Conservation (phyloP, 2,113 vertebrate species). For the Eurypyga helias region DNA sequence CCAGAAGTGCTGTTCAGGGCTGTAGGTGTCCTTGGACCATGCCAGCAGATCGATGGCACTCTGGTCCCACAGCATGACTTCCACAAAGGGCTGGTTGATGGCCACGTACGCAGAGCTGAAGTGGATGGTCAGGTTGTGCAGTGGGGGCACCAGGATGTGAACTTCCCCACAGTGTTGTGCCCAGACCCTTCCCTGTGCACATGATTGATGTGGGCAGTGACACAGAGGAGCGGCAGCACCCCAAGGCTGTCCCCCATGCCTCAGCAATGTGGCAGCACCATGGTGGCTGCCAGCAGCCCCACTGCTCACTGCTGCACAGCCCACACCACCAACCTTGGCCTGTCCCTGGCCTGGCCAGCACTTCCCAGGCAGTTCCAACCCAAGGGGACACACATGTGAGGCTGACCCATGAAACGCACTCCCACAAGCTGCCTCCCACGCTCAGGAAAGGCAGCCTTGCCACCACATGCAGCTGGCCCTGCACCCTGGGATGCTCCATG, state of each 20-base stretch:
- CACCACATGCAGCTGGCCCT: not conserved
- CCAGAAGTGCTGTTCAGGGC: slow-evolving; percentile 76
- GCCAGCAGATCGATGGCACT: slow-evolving; percentile 59
- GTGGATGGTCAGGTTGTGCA: slow-evolving; percentile 68
- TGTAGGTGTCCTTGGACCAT: slow-evolving; percentile 76
- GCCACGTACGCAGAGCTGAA: slow-evolving; percentile 73
- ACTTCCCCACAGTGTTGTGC: not conserved
- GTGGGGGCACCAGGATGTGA: not conserved
- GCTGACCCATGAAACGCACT: not conserved
- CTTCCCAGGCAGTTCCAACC: rapidly evolving
- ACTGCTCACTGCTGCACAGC: not conserved
- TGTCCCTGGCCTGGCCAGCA: too few relatives aligned
- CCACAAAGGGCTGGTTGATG: slow-evolving; percentile 49
- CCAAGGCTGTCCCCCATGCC: not conserved
- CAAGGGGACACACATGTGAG: rapidly evolving
- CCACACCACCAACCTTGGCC: too few relatives aligned
- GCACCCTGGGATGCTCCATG: not conserved
- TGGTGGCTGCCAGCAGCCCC: not conserved
- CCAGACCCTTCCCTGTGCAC: slow-evolving; percentile 13
- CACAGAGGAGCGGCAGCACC: slow-evolving; percentile 47
- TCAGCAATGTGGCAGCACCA: not conserved
- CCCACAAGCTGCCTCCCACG: rapidly evolving
- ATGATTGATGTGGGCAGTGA: slow-evolving; percentile 22
- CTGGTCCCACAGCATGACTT: slow-evolving; percentile 53
- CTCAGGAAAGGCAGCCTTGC: not conserved